These are phyloP conservation scores for Homarus americanus DNA, from an alignment of 1,140 invertebrate genomes.

Conservation along the genomic window DNA sequence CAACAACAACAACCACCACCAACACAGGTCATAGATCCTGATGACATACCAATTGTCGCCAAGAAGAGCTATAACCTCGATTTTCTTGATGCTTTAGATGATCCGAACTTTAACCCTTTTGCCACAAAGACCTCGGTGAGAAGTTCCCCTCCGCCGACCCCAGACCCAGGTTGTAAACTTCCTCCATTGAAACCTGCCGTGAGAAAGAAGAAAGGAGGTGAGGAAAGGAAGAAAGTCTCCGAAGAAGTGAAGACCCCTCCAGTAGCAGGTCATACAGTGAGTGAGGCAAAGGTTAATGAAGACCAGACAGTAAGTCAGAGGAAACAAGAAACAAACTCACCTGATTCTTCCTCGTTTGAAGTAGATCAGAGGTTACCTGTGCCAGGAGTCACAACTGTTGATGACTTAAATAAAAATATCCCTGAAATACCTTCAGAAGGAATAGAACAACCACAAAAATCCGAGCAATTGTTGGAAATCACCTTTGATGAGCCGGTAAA, in stretches of 20 bases:
- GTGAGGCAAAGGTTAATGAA: neutral
- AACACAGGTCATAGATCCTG: neutral
- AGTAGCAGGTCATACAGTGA: too few relatives aligned
- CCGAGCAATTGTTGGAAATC: neutral
- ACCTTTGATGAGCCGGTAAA: neutral
- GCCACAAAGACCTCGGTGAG: constrained; percentile 68
- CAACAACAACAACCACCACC: neutral
- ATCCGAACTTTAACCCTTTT: constrained; percentile 75
- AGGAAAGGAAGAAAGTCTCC: constrained; percentile 2
- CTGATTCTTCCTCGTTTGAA: neutral
- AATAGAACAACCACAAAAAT: neutral
- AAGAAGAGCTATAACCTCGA: constrained; percentile 72
- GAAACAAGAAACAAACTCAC: neutral
- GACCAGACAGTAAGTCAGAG: neutral
- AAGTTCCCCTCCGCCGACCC: constrained; percentile 67
- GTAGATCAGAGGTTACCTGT: neutral
- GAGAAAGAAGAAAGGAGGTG: constrained; percentile 30
- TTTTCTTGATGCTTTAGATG: constrained; percentile 73
- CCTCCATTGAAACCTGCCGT: constrained; percentile 67
- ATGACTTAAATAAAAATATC: too few relatives aligned
- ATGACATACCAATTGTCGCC: constrained; percentile 65
- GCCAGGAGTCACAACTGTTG: neutral
- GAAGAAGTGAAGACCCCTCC: neutral
- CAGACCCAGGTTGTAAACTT: constrained; percentile 57
- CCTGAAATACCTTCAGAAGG: neutral